These are phyloP conservation scores for Salvelinus sp. DNA, from an alignment of 2,113 vertebrate species.

Conservation along the genomic window DNA sequence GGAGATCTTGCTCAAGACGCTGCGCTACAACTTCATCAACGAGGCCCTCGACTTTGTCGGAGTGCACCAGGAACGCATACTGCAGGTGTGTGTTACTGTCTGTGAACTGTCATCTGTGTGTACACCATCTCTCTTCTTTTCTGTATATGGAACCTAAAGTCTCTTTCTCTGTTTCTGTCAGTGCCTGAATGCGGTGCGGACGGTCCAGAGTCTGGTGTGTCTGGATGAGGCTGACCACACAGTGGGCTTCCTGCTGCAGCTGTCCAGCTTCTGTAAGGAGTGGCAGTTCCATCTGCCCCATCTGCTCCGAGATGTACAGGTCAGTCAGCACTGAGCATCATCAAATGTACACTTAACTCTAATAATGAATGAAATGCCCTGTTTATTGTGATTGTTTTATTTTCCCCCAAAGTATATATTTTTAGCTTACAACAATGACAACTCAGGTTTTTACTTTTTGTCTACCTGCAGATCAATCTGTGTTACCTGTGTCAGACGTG, in stretches of 20 bases:
- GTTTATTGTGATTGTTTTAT: background rate
- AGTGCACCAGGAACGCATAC: constrained; percentile 93
- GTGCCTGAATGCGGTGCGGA: constrained; percentile 93
- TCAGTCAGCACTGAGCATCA: constrained; percentile 30
- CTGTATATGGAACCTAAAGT: background rate
- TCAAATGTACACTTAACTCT: background rate
- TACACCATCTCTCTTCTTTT: background rate
- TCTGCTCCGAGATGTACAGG: constrained; percentile 91
- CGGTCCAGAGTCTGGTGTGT: constrained; percentile 90
- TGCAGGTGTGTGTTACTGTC: constrained; percentile 78
- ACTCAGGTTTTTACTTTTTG: background rate
- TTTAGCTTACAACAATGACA: too few species aligned
- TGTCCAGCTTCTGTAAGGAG: constrained; percentile 92
- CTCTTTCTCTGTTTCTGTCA: constrained; percentile 49
- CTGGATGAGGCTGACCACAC: constrained; percentile 96
- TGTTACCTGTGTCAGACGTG: constrained; percentile 97
- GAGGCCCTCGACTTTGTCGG: constrained; percentile 94
- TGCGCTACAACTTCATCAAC: constrained; percentile 94
- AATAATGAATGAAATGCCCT: background rate
- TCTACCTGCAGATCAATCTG: constrained; percentile 83
- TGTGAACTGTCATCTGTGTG: background rate
- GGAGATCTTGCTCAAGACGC: constrained; percentile 92
- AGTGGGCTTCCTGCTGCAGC: constrained; percentile 94
- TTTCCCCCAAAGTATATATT: too few species aligned
- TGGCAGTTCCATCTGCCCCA: constrained; percentile 97